Evolutionary conservation across 2,888 invertebrate genomes (phyloP), one percentile per base, ranked within the genome.

Genomic region (Adelphocoris suturalis): DNA sequence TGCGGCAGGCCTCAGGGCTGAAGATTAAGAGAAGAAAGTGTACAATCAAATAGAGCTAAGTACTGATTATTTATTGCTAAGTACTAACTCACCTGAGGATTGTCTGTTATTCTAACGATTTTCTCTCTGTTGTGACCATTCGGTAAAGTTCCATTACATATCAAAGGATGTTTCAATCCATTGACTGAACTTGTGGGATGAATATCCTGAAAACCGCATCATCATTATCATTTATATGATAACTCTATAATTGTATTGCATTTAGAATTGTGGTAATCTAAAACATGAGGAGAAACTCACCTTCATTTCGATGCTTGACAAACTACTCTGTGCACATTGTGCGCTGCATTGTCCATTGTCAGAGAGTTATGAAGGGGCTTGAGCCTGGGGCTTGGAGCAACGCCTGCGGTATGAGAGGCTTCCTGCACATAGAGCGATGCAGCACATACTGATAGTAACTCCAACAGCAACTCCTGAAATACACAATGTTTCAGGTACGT

Each of bases 61-160:
- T 4, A 7, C 2, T 2, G 37, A 7, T n/a, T n/a, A n/a, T n/a
- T 37, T 4, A 37, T 37, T 37, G n/a, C n/a, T n/a, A n/a, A n/a
- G n/a, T n/a, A n/a, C 37, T 4, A 2, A 37, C 93, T 94, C 93
- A 96, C 96, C 93, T 95, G 95, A 87, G 96, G 96, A 93, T 96
- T 96, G 93, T 96, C 96, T 75, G 95, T 96, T 91, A 96, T 95
- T 92, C 95, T 95, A 46, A 93, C 91, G 48, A 90, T 85, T 47
- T 91, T 91, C 85, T 91, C 90, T 27, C 90, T 75, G 16, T 90
- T 90, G 52, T 89, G 89, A 23, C 92, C 92, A 90, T 92, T 92
- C 9, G 91, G 94, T 91, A 96, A 92, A 91, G 93, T 93, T 37
- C 94, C 94, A 92, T 94, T 94, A 68, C 93, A 92, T 76, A 94